Conservation (phyloP, 1,140 invertebrate species). For the Musca domestica region DNA sequence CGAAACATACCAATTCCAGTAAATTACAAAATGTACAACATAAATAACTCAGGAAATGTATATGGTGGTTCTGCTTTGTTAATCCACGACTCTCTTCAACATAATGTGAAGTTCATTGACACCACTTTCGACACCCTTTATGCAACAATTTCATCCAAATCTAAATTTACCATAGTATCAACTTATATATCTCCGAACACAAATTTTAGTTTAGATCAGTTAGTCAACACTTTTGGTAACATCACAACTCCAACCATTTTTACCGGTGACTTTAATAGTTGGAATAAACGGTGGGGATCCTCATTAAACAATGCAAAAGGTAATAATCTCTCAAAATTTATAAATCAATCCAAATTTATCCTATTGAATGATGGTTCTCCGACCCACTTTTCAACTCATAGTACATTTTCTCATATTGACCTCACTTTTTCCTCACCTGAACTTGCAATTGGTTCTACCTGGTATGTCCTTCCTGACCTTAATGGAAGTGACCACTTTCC, state of each 20-base stretch:
- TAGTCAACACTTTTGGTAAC: background rate
- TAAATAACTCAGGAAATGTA: background rate
- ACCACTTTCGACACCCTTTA: background rate
- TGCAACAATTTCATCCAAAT: background rate
- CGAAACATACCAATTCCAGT: background rate
- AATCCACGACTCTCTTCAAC: background rate
- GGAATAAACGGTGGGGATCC: conserved; percentile 25
- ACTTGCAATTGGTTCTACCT: background rate
- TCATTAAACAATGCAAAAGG: conserved; percentile 17
- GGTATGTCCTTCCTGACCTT: conserved; percentile 1
- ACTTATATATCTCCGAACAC: background rate
- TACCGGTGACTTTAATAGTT: conserved; percentile 22
- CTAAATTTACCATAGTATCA: background rate
- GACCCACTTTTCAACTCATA: conserved; percentile 22
- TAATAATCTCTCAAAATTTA: conserved; percentile 9
- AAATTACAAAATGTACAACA: background rate
- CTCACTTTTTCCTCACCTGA: background rate
- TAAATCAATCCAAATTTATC: background rate
- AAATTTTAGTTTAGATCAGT: background rate
- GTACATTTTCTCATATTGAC: conserved; percentile 13
- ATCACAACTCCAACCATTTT: background rate
- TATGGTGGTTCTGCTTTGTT: background rate
- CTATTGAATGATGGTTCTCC: conserved; percentile 23
- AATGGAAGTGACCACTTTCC: no score
- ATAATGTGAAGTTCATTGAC: background rate